A percentile compares a stretch with the other conserved stretches of the same genome.
These are phyloP conservation scores for Stegodyphus dumicola DNA, from an alignment of 1,140 invertebrate species.

Conservation along the genomic window DNA sequence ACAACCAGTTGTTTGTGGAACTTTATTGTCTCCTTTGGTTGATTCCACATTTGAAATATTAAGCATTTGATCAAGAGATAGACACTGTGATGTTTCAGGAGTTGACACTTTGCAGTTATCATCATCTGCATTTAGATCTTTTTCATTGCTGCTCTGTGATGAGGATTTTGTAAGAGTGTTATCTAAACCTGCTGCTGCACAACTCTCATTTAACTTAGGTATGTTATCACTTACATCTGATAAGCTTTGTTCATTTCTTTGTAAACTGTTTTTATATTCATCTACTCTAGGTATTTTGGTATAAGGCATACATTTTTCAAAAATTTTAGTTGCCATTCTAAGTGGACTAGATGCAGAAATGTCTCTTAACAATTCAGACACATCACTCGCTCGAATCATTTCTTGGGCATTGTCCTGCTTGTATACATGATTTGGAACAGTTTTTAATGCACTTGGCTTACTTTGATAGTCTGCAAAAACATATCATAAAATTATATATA, in stretches of 20 bases:
- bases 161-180: constrained; percentile 8
- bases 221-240: no score
- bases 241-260: no score
- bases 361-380: constrained; percentile 13
- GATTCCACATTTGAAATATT: no score
- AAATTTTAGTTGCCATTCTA: constrained; percentile 17
- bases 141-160: background rate
- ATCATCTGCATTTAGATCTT: background rate
- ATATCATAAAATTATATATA: no score
- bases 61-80: background rate
- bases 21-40: background rate
- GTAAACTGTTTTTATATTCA: no score
- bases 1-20: background rate
- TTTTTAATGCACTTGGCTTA: no score
- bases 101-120: background rate
- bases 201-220: no score
- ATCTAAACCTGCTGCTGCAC: background rate
- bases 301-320: background rate
- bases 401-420: background rate
- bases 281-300: no score
- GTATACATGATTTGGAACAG: no score
- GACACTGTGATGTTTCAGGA: background rate
- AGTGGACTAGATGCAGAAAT: background rate
- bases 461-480: no score
- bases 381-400: constrained; percentile 4